Percentiles rank a stretch among this genome's conserved stretches.
Evolutionary conservation across 2,113 vertebrate genomes (phyloP).

Genomic region (Lepus americanus): DNA sequence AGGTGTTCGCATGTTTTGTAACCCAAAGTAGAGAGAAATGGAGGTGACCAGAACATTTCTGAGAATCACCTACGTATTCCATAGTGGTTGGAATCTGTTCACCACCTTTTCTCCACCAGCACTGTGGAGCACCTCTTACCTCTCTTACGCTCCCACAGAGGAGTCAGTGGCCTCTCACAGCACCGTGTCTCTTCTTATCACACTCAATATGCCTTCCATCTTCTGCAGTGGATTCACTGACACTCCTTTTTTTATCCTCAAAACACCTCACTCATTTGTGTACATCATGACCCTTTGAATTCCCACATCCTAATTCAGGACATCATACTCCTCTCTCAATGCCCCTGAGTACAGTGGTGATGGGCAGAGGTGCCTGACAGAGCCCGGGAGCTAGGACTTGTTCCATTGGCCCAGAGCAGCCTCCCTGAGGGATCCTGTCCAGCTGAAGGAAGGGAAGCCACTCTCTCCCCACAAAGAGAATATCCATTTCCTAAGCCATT

Average conservation of each 20-base stretch:
- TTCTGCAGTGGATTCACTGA: background rate
- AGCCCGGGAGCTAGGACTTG: rapidly evolving
- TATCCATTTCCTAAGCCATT: background rate
- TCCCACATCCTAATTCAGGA: background rate
- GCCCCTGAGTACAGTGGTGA: rapidly evolving
- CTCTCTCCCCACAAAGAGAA: background rate
- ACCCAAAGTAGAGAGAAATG: constrained; percentile 7
- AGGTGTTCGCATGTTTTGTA: background rate
- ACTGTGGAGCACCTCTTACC: no score
- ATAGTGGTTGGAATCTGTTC: background rate
- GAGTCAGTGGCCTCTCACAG: rapidly evolving
- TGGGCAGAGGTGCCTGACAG: background rate
- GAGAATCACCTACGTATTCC: background rate
- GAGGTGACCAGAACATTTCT: background rate
- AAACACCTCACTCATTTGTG: background rate
- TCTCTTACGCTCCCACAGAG: rapidly evolving
- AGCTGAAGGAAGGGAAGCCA: background rate
- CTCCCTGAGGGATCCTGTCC: background rate
- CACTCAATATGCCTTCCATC: no score
- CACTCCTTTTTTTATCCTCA: background rate
- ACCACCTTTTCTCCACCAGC: rapidly evolving
- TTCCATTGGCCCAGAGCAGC: background rate
- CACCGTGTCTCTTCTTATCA: background rate
- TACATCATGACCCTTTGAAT: background rate
- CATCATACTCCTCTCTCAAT: rapidly evolving